Evolutionary conservation across 2,797 vertebrate species (phyloP), one percentile per base, ranked within the genome.

Genomic region (Monodelphis domestica): DNA sequence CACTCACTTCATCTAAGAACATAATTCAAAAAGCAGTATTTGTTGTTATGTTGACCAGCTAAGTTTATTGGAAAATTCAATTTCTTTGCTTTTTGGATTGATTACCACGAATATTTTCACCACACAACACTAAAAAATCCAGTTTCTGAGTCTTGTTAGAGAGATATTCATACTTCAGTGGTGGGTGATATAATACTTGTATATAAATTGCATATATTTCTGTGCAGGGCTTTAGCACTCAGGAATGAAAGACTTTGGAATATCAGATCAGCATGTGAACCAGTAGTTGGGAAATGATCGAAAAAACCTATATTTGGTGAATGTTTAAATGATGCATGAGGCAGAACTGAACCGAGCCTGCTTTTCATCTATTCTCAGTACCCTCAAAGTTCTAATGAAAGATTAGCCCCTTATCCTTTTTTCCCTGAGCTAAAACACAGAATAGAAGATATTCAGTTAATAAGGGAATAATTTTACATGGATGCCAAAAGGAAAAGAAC

Each of bases 401-500:
- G 96, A 94, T 97, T 96, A 97, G 70, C 55, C 90, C 91, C 95
- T 95, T 95, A 95, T 88, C 88, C 53, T 95, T 96, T 95, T 96
- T 97, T 96, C 90, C 93, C 95, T 96, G 84, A 95, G 87, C 88
- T 97, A 89, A 94, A 97, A 95, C 91, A 91, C 84, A 94, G 94
- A 96, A 55, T 92, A 93, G 94, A 91, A 95, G 89, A 91, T 93
- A 95, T 90, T 87, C 95, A 17, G 45, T 92, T 90, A 94, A 93
- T 94, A 95, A 93, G 51, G 17, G 54, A 89, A 38, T 96, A 59
- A 29, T 95, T 97, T 97, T 96, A 94, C 90, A 91, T 70, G 30
- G 14, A 93, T 92, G 90, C 87, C 89, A 91, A 94, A 91, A 89
- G 63, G 52, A 95, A 93, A 96, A 95, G 93, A 90, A 95, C 56